A percentile compares a stretch with the other conserved stretches of the same genome.
phyloP scores from a whole-genome alignment of 35 echinoderm and acorn worm genomes.

The Hemicentrotus pulcherrimus region DNA sequence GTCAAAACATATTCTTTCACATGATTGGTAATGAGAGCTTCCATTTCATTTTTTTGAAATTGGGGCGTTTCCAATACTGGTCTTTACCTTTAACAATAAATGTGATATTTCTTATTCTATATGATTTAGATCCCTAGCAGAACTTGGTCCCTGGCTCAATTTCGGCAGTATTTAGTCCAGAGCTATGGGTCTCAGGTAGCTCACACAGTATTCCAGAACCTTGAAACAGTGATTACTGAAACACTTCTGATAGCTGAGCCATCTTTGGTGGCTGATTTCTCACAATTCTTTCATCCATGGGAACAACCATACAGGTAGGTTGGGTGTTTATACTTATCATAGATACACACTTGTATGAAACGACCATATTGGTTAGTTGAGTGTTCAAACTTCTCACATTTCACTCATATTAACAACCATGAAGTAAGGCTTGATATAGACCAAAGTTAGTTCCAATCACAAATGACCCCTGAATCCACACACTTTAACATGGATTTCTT shows the following conservation, averaged over 20 bases:
- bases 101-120: not conserved
- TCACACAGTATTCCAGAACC: constrained; percentile 62
- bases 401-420: constrained; percentile 13
- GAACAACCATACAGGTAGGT: constrained; percentile 74
- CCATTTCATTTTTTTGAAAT: no score
- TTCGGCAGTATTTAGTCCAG: constrained; percentile 62
- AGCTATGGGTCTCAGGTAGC: constrained; percentile 70
- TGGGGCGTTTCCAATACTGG: no score
- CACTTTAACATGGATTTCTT: no score
- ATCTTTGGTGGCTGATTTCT: constrained; percentile 59
- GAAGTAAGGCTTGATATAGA: not conserved
- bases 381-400: not conserved
- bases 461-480: no score
- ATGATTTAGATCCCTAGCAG: constrained; percentile 78
- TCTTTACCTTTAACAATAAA: no score
- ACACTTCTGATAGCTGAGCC: constrained; percentile 82
- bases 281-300: constrained; percentile 54
- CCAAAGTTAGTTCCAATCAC: not conserved
- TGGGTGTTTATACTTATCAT: not conserved
- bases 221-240: constrained; percentile 78
- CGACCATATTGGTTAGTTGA: not conserved
- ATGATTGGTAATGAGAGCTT: no score
- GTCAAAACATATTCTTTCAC: no score
- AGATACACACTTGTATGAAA: not conserved
- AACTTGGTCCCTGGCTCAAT: constrained; percentile 73